phyloP scores from a whole-genome alignment of 2,113 vertebrate species.

The Callocephalon fimbriatum region DNA sequence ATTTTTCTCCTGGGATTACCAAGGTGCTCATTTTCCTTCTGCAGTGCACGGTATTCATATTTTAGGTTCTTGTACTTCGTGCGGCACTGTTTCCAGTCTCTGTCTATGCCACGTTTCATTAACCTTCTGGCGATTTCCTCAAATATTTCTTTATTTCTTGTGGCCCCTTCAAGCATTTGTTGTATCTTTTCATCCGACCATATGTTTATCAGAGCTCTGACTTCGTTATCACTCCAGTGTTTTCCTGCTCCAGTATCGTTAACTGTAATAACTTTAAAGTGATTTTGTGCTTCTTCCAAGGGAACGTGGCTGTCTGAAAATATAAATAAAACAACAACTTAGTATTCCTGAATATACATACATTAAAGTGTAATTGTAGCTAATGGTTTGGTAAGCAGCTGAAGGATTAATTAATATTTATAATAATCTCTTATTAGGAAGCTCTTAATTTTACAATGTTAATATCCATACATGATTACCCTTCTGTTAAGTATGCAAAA shows the following conservation, averaged over 20 bases:
- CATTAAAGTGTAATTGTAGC: neutral
- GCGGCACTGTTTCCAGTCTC: constrained; percentile 90
- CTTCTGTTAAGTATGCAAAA: neutral
- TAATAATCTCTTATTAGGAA: neutral
- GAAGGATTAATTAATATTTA: neutral
- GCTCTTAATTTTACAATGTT: neutral
- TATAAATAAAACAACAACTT: neutral
- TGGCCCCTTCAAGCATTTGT: constrained; percentile 86
- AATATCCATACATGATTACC: neutral
- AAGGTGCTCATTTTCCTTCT: constrained; percentile 81
- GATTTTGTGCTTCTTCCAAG: constrained; percentile 67
- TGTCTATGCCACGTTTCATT: constrained; percentile 84
- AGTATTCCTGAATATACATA: neutral
- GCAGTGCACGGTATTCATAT: constrained; percentile 86
- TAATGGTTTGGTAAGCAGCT: neutral
- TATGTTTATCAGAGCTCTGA: constrained; percentile 83
- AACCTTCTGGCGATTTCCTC: constrained; percentile 86
- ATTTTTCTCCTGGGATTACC: constrained; percentile 80
- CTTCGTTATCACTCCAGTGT: constrained; percentile 89
- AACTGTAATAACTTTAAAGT: constrained; percentile 83
- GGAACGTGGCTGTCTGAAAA: constrained; percentile 58
- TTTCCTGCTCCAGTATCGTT: constrained; percentile 80
- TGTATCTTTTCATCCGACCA: constrained; percentile 87
- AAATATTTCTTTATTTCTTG: constrained; percentile 90
- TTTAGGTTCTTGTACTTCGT: constrained; percentile 93